phyloP scores from a whole-genome alignment of 2,888 invertebrate species.

The Shargacucullia verbasci region DNA sequence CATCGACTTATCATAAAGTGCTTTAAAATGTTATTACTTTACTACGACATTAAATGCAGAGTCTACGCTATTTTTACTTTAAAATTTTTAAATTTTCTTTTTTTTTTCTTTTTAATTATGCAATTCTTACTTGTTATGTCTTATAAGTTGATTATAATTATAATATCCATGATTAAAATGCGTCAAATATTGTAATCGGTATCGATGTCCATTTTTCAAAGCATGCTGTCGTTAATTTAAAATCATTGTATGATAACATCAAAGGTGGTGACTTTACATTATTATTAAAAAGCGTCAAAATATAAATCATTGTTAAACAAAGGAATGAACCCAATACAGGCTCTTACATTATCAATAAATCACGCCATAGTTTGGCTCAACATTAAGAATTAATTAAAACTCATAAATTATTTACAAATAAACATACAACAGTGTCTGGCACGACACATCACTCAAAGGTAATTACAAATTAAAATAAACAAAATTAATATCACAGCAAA shows the following conservation, averaged over 20 bases:
- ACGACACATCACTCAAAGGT: constrained; percentile 71
- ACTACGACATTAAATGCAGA: constrained; percentile 18
- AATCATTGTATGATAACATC: constrained; percentile 30
- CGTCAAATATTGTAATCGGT: constrained; percentile 9
- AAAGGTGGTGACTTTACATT: constrained; percentile 30
- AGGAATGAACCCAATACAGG: constrained; percentile 34
- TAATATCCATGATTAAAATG: constrained; percentile 8
- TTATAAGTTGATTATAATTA: constrained; percentile 14
- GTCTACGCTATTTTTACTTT: constrained; percentile 9
- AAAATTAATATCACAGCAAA: constrained; percentile 86
- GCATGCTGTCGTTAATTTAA: constrained; percentile 29
- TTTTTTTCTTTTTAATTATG: too few relatives aligned
- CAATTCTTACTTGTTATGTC: constrained; percentile 21
- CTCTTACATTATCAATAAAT: constrained; percentile 50
- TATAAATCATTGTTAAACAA: constrained; percentile 50
- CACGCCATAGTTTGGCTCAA: constrained; percentile 47
- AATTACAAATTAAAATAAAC: constrained; percentile 74
- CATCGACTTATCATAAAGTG: constrained; percentile 12
- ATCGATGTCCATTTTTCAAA: constrained; percentile 17
- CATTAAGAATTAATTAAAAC: constrained; percentile 63
- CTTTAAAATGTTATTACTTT: background rate
- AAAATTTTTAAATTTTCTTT: constrained; percentile 6
- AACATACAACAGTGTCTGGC: constrained; percentile 71
- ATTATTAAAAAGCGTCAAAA: constrained; percentile 46
- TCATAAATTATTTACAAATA: constrained; percentile 75